Evolutionary conservation across 1,140 invertebrate species (phyloP).

Genomic region (Zaprionus ghesquierei): DNA sequence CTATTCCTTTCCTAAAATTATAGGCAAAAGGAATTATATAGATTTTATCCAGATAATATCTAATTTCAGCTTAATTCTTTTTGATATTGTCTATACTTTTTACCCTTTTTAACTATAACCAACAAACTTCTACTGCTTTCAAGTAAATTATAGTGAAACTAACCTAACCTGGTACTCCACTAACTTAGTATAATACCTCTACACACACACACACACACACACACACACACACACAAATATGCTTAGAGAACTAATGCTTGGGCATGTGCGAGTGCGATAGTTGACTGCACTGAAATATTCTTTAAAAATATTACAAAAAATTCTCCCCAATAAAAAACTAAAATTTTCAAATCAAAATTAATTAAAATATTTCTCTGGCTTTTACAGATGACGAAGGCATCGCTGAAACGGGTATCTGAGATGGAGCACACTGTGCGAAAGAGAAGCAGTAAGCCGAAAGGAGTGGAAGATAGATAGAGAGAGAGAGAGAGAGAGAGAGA

Average conservation of each 20-base stretch:
- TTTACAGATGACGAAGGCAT: constrained; percentile 95
- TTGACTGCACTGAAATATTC: not conserved
- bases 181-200: constrained; percentile 4
- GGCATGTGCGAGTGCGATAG: not conserved
- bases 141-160: not conserved
- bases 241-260: constrained; percentile 26
- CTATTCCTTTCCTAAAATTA: no score
- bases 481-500: constrained; percentile 1
- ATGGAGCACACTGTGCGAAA: not conserved
- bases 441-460: not conserved
- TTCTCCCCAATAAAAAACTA: not conserved
- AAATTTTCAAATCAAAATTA: not conserved
- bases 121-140: no score
- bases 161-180: not conserved
- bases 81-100: no score
- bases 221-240: constrained; percentile 1
- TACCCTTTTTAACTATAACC: no score
- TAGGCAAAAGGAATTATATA: no score
- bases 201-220: not conserved
- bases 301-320: not conserved
- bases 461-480: not conserved
- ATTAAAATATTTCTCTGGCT: constrained; percentile 35
- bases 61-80: no score
- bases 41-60: no score
- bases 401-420: constrained; percentile 95